phyloP scores from a whole-genome alignment of 2,797 vertebrate species.

The Amniataba percoides region DNA sequence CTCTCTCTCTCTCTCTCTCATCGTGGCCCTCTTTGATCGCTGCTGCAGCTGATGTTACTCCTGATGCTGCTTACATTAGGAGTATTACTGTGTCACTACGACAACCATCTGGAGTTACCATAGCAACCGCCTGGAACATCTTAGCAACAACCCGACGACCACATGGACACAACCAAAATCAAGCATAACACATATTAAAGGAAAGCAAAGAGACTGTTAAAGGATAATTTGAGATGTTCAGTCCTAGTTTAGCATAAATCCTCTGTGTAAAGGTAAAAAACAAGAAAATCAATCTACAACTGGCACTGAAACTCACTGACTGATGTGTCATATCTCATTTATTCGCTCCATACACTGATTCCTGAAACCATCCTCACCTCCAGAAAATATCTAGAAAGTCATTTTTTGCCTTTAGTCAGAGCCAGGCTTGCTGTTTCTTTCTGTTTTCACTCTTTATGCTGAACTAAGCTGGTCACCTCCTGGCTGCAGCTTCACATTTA shows the following conservation, averaged over 20 bases:
- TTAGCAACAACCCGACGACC: not conserved
- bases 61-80: conserved; percentile 7
- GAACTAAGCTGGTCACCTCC: not conserved
- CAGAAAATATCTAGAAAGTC: not conserved
- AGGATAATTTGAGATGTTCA: not conserved
- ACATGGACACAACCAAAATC: not conserved
- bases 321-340: not conserved
- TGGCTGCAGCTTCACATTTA: conserved; percentile 4
- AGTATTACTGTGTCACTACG: conserved; percentile 19
- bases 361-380: not conserved
- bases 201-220: not conserved
- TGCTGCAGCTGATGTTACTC: not conserved
- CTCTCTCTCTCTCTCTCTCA: not conserved
- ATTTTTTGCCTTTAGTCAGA: not conserved
- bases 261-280: not conserved
- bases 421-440: not conserved
- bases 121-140: conserved; percentile 13
- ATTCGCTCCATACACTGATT: conserved; percentile 1
- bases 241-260: conserved; percentile 3
- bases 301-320: not conserved
- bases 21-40: not conserved
- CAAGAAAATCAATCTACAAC: not conserved
- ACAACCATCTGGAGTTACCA: not conserved
- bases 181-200: not conserved
- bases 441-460: conserved; percentile 2